Evolutionary conservation across 2,113 vertebrate species (phyloP), one percentile per base, ranked within the genome.

Genomic region (Megalops atlanticus): DNA sequence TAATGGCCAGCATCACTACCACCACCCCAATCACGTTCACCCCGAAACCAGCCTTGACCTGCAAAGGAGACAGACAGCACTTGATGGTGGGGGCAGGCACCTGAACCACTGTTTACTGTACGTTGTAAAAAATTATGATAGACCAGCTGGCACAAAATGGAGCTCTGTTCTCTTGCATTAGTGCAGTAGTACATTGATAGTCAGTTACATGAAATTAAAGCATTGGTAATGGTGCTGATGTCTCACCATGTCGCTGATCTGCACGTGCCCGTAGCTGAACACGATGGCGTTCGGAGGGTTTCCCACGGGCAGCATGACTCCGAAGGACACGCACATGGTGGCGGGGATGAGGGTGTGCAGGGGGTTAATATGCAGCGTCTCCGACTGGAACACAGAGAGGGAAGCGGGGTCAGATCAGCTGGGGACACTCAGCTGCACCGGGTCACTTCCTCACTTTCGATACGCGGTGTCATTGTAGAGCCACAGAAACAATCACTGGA

Each of bases 241-340:
- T n/a, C 52, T 91, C 89, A 99, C 98, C 98, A 99, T 99, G 76
- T 99, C 98, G 85, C 95, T 97, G 87, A 99, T 98, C 89, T 97
- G 93, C 92, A 97, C 95, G 87, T 99, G 97, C 74, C 97, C 97
- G 0, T 99, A 99, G 90, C 96, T 99, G 92, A 98, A 99, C 90
- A 99, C 96, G 7, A 99, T 99, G 88, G 98, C 98, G 3, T 99
- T 99, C 83, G 98, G 98, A 43, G 98, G 98, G 86, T 99, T 99
- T 79, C 97, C 98, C 85, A 99, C 97, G 0, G 98, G 98, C 87
- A 99, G 92, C 97, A 99, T 99, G 89, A 99, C 97, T 24, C 97
- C 98, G 12, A 99, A 98, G 24, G 97, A 99, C 90, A 99, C 97
- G 35, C 97, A 98, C 96, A 99, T 98, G 86, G 98, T 98, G 91